Evolutionary conservation across 2,888 invertebrate species (phyloP).

Genomic region (Acanthoscelides obtectus): DNA sequence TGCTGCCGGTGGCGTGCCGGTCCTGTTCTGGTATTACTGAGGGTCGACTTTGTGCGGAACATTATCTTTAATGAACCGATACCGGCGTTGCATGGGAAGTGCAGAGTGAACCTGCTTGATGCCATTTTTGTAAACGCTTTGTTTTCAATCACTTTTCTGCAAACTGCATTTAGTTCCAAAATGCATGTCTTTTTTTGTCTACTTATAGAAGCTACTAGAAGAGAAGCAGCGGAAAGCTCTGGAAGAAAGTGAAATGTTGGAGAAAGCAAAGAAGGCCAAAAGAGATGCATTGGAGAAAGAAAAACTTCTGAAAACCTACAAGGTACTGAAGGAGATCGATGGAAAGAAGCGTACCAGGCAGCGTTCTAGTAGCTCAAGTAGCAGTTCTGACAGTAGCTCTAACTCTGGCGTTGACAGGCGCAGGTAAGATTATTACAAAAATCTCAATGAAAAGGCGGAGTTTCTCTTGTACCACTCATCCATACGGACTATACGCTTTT

Average conservation of each 20-base stretch:
- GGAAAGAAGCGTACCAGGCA: constrained; percentile 29
- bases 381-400: constrained; percentile 34
- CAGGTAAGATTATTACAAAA: constrained; percentile 17
- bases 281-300: constrained; percentile 46
- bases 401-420: constrained; percentile 22
- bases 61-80: too few relatives aligned
- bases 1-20: too few relatives aligned
- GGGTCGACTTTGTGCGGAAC: too few relatives aligned
- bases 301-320: constrained; percentile 45
- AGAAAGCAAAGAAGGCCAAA: constrained; percentile 45
- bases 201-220: constrained; percentile 31
- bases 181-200: constrained; percentile 8
- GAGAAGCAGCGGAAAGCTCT: constrained; percentile 47
- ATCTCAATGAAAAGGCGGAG: too few relatives aligned
- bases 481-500: too few relatives aligned
- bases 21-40: too few relatives aligned
- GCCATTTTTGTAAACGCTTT: neutral
- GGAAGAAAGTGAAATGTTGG: constrained; percentile 48
- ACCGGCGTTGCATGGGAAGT: too few relatives aligned
- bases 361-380: constrained; percentile 26
- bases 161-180: neutral
- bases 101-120: too few relatives aligned
- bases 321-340: constrained; percentile 43
- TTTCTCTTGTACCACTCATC: too few relatives aligned
- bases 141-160: neutral